Evolutionary conservation across 2,797 vertebrate species (phyloP), one percentile per base, ranked within the genome.

Genomic region (Halcyon badia): DNA sequence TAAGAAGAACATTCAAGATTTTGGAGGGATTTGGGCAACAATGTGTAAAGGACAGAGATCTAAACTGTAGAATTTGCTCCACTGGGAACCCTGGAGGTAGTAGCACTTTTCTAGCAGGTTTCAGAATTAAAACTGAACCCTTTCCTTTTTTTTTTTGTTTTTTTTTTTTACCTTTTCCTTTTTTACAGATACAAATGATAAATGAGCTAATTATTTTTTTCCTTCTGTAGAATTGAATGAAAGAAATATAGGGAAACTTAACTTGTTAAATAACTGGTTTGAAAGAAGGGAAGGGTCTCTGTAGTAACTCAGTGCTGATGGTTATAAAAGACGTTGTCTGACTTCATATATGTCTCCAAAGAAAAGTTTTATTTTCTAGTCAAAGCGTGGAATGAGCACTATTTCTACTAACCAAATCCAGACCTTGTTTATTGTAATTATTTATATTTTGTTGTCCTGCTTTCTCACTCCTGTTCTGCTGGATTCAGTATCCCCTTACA

Each of bases 381-480:
- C 49, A 90, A 85, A 96, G 37, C 44, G 35, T 89, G 46, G 19
- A 82, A 57, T 78, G 25, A 86, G 17, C 9, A 14, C 9, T 42
- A 2, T 79, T 89, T 72, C 58, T 78, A 41, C 51, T 92, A 68
- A 86, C 13, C 5, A 52, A 52, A 70, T 80, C 24, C 24, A 78
- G 77, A 77, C 13, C 24, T 91, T 82, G 10, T 86, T 85, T 92
- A 78, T 41, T 91, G 78, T 61, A 85, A 80, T 86, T 85, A 91
- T 83, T 97, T 84, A n/a, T 93, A 83, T 94, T 93, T 94, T 72
- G 35, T 88, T 93, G 62, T 75, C 58, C 21, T 73, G 80, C 6
- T 1, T 94, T 91, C 62, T 78, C 42, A 35, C 18, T 86, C 49
- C n/a, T 94, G 42, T 88, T 88, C 91, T 62, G 10, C 58, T 88